Conservation (phyloP, 2,888 invertebrate genomes). For the Thumatha senex region DNA sequence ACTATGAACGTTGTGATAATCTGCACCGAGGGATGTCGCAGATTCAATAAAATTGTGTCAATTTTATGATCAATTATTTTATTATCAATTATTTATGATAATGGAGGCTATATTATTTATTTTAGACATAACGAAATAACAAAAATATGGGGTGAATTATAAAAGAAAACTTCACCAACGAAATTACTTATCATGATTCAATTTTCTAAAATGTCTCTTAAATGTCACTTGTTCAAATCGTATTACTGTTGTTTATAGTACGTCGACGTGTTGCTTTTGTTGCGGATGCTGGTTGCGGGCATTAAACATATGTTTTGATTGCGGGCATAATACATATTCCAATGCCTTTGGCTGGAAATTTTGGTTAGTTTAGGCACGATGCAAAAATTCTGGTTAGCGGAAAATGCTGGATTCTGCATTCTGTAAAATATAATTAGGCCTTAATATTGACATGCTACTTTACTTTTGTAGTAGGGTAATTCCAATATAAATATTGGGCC, state of each 20-base stretch:
- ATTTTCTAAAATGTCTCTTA: background rate
- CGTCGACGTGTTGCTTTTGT: constrained; percentile 40
- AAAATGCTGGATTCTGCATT: constrained; percentile 30
- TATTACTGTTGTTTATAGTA: constrained; percentile 23
- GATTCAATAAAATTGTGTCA: too few relatives aligned
- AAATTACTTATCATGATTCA: constrained; percentile 45
- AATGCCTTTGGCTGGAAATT: constrained; percentile 13
- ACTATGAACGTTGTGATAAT: too few relatives aligned
- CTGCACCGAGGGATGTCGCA: too few relatives aligned
- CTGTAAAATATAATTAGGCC: constrained; percentile 5
- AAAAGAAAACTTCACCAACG: background rate
- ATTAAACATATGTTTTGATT: constrained; percentile 55
- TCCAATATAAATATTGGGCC: too few relatives aligned
- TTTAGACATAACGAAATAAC: too few relatives aligned
- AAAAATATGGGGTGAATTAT: too few relatives aligned
- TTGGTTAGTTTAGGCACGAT: constrained; percentile 21
- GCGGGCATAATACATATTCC: constrained; percentile 14
- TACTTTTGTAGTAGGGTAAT: background rate
- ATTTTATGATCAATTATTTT: too few relatives aligned
- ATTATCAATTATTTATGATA: too few relatives aligned
- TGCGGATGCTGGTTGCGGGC: constrained; percentile 49
- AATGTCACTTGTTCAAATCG: background rate
- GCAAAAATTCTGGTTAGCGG: constrained; percentile 23
- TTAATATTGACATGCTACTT: background rate
- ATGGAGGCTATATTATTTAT: too few relatives aligned